Conservation (phyloP, 2,113 vertebrate genomes). For the Chitala chitala region DNA sequence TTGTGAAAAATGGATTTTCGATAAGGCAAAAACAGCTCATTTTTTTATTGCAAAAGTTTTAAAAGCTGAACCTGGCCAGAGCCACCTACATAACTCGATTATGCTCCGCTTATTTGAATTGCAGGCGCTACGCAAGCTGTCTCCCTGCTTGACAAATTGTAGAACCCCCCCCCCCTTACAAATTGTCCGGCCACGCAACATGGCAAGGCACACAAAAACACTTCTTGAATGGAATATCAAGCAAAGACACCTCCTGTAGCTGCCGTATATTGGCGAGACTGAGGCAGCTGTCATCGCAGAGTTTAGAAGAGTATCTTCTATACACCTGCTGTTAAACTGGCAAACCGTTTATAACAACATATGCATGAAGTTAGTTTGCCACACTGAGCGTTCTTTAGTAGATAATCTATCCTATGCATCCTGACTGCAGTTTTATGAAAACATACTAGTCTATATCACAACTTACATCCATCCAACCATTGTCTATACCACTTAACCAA, state of each 20-base stretch:
- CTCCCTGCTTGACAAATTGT: background rate
- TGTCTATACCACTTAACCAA: too few species aligned
- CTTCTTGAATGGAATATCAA: background rate
- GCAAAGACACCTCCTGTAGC: background rate
- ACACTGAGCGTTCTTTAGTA: too few species aligned
- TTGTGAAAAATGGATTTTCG: background rate
- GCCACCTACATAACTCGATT: background rate
- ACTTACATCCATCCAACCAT: too few species aligned
- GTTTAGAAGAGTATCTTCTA: background rate
- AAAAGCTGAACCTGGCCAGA: background rate
- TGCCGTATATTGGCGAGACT: background rate
- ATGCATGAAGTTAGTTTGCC: background rate
- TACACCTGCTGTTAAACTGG: background rate
- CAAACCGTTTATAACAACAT: background rate
- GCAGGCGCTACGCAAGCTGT: background rate
- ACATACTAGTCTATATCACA: too few species aligned
- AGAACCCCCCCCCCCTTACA: conserved; percentile 1
- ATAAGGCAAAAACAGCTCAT: background rate
- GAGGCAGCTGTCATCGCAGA: background rate
- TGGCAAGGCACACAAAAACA: background rate
- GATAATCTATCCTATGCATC: too few species aligned
- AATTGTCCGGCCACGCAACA: conserved; percentile 3
- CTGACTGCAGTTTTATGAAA: too few species aligned
- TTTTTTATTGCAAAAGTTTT: background rate
- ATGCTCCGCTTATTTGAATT: background rate